These are phyloP conservation scores for Cyprinodon variegatus DNA, from an alignment of 2,113 vertebrate species.

Conservation along the genomic window DNA sequence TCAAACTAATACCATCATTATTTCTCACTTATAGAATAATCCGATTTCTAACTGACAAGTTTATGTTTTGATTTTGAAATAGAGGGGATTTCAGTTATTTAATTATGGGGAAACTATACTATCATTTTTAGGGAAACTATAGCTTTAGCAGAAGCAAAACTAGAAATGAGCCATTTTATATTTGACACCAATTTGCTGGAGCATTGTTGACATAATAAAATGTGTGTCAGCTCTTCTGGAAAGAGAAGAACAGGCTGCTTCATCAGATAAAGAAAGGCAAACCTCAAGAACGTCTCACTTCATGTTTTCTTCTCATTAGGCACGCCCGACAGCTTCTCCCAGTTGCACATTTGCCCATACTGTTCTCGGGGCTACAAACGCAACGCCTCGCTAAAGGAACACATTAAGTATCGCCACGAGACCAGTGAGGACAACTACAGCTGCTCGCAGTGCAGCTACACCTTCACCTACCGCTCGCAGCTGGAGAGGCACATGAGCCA, in stretches of 20 bases:
- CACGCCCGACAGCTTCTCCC: constrained; percentile 91
- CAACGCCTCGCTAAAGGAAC: constrained; percentile 96
- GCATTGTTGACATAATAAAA: background rate
- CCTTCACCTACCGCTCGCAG: constrained; percentile 94
- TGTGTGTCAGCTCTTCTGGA: background rate
- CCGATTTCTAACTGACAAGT: too few species aligned
- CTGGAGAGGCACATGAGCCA: constrained; percentile 98
- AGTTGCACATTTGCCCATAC: constrained; percentile 94
- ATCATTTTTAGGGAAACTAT: too few species aligned
- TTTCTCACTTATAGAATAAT: too few species aligned
- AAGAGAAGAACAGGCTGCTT: background rate
- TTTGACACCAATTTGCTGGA: too few species aligned
- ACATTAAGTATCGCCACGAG: constrained; percentile 97
- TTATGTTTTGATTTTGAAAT: too few species aligned
- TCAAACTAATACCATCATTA: too few species aligned
- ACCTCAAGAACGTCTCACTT: background rate
- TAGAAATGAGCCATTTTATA: too few species aligned
- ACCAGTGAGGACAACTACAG: constrained; percentile 97
- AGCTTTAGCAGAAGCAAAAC: too few species aligned
- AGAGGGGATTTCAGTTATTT: too few species aligned
- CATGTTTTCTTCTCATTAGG: constrained; percentile 69
- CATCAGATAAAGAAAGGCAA: background rate
- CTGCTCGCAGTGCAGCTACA: constrained; percentile 96
- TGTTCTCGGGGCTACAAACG: constrained; percentile 97
- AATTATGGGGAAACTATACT: too few species aligned